These are phyloP conservation scores for Meganola albula DNA, from an alignment of 2,888 invertebrate species.

Conservation along the genomic window DNA sequence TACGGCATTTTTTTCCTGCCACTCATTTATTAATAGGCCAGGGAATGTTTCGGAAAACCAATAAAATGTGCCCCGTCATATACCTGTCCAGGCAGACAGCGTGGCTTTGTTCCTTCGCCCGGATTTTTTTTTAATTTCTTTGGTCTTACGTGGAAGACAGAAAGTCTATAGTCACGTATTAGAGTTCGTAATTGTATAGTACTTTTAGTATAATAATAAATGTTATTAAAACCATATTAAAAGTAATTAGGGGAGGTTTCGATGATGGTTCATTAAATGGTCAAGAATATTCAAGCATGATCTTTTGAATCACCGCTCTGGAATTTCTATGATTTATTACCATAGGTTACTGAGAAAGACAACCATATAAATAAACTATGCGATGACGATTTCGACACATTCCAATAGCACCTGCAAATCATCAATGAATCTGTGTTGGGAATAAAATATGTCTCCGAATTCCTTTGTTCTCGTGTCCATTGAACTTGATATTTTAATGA, in stretches of 20 bases:
- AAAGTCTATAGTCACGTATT: conserved; percentile 32
- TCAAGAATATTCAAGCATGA: conserved; percentile 4
- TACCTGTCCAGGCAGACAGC: conserved; percentile 76
- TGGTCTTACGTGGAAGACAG: conserved; percentile 32
- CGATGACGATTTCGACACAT: conserved; percentile 8
- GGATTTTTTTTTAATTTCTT: conserved; percentile 44
- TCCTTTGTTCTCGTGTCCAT: conserved; percentile 5
- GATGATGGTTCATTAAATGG: conserved; percentile 5
- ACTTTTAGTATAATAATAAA: conserved; percentile 25
- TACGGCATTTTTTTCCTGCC: conserved; percentile 68
- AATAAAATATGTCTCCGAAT: conserved; percentile 20
- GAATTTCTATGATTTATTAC: background rate
- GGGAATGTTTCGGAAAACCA: conserved; percentile 77
- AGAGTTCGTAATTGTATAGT: conserved; percentile 11
- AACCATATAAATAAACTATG: background rate
- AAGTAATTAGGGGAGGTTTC: conserved; percentile 16
- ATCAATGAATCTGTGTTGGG: conserved; percentile 22
- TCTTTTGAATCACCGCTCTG: background rate
- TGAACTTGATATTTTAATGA: conserved; percentile 11
- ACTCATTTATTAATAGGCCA: conserved; percentile 77
- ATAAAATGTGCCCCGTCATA: conserved; percentile 78
- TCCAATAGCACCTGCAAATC: conserved; percentile 14
- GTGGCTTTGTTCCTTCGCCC: conserved; percentile 66
- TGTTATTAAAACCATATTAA: conserved; percentile 27
- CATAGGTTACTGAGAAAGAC: background rate